Evolutionary conservation across 2,113 vertebrate species (phyloP).

Genomic region (Seriola quinqueradiata): DNA sequence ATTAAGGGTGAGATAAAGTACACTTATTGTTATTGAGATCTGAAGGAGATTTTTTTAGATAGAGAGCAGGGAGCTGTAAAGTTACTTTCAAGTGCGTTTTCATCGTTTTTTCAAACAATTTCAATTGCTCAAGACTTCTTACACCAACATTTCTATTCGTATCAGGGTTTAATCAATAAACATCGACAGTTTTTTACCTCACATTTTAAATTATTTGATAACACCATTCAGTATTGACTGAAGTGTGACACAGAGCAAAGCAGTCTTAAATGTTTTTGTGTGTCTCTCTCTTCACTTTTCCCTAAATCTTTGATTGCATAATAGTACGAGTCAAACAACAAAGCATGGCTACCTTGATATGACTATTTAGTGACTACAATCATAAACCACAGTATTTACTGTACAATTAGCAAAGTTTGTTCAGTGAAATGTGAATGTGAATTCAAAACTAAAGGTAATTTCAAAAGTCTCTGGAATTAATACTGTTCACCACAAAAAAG

Average conservation of each 20-base stretch:
- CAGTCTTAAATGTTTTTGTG: not conserved
- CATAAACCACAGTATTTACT: not conserved
- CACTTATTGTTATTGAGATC: constrained; percentile 10
- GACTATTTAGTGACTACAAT: not conserved
- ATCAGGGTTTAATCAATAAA: not conserved
- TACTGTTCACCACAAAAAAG: not conserved
- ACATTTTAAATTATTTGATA: too few species aligned
- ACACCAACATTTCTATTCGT: not conserved
- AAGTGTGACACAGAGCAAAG: not conserved
- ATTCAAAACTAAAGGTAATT: not conserved
- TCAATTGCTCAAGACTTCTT: not conserved
- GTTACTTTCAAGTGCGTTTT: not conserved
- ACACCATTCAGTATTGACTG: too few species aligned
- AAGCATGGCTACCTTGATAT: not conserved
- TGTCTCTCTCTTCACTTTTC: not conserved
- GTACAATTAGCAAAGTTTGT: not conserved
- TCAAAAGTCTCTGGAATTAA: not conserved
- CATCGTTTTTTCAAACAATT: not conserved
- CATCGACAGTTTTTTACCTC: not conserved
- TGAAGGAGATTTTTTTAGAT: not conserved
- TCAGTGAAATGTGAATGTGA: not conserved
- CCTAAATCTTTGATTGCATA: too few species aligned
- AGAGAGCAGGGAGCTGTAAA: not conserved
- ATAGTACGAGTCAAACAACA: not conserved
- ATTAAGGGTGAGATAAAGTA: constrained; percentile 40